A percentile compares a stretch with the other conserved stretches of the same genome.
phyloP scores from a whole-genome alignment of 1,140 invertebrate species.

The Zaprionus gabonicus region DNA sequence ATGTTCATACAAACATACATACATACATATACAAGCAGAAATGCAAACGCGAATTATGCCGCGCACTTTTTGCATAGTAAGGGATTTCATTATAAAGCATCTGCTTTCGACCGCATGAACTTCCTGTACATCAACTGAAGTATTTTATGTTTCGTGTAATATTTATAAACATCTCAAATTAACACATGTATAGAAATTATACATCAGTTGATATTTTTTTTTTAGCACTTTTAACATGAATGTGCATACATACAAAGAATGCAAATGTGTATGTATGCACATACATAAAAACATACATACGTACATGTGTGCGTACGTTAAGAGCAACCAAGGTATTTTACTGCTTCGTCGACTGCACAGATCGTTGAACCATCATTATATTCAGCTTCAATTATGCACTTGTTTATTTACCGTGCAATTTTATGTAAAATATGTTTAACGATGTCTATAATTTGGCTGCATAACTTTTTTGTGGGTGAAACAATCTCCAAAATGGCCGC shows the following conservation, averaged over 20 bases:
- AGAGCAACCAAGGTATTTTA: conserved; percentile 69
- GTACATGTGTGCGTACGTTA: conserved; percentile 69
- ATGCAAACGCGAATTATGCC: conserved; percentile 45
- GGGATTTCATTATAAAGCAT: conserved; percentile 14
- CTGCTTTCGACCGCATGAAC: conserved; percentile 1
- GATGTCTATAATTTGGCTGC: conserved; percentile 73
- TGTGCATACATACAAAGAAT: conserved; percentile 7
- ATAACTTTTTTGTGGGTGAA: conserved; percentile 80
- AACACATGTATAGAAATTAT: conserved; percentile 12
- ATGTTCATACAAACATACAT: conserved; percentile 41
- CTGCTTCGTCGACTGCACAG: conserved; percentile 54
- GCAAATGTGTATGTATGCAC: conserved; percentile 36
- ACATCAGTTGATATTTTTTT: conserved; percentile 51
- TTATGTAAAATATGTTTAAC: conserved; percentile 59
- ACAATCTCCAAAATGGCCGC: conserved; percentile 81
- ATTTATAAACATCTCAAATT: neutral
- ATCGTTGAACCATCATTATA: conserved; percentile 63
- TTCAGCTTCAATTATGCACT: conserved; percentile 60
- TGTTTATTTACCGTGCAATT: conserved; percentile 61
- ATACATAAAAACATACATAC: conserved; percentile 43
- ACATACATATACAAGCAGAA: conserved; percentile 47
- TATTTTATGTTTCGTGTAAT: neutral
- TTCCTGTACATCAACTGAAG: conserved; percentile 6
- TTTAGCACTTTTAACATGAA: conserved; percentile 36
- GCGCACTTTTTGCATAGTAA: conserved; percentile 46